A percentile compares a stretch with the other conserved stretches of the same genome.
Conservation (phyloP, 2,113 vertebrate species). For the Alligator sinensis region DNA sequence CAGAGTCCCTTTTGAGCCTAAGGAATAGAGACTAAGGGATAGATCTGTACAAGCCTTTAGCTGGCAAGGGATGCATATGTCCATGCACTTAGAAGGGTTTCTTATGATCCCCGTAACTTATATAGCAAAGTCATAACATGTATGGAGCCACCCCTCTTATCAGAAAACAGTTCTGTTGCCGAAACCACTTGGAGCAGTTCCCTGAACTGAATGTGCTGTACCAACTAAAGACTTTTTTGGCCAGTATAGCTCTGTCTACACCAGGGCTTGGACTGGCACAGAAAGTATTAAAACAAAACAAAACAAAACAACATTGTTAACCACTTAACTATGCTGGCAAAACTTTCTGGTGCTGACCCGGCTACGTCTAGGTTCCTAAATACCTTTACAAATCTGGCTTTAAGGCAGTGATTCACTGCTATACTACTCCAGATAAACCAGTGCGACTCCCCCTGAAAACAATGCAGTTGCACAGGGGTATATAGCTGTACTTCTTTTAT, state of each 20-base stretch:
- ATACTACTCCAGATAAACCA: neutral
- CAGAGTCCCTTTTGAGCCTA: neutral
- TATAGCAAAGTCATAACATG: neutral
- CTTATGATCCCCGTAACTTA: neutral
- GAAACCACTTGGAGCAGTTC: neutral
- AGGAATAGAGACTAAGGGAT: neutral
- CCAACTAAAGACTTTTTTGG: neutral
- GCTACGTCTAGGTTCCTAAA: accelerated
- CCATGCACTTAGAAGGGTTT: neutral
- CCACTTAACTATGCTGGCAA: accelerated
- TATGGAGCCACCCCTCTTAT: neutral
- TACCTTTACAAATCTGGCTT: neutral
- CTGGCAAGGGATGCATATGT: neutral
- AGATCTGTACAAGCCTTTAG: neutral
- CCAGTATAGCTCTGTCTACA: neutral
- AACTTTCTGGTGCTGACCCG: accelerated
- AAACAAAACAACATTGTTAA: neutral
- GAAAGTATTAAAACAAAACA: neutral
- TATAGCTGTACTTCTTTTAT: neutral
- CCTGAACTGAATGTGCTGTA: neutral
- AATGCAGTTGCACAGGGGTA: no score
- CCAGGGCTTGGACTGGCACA: neutral
- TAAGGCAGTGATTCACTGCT: accelerated
- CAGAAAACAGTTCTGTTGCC: neutral
- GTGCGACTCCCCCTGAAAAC: neutral